Base-by-base conservation (phyloP, 2,888 invertebrate species). In the Herminia tarsipennalis region DNA sequence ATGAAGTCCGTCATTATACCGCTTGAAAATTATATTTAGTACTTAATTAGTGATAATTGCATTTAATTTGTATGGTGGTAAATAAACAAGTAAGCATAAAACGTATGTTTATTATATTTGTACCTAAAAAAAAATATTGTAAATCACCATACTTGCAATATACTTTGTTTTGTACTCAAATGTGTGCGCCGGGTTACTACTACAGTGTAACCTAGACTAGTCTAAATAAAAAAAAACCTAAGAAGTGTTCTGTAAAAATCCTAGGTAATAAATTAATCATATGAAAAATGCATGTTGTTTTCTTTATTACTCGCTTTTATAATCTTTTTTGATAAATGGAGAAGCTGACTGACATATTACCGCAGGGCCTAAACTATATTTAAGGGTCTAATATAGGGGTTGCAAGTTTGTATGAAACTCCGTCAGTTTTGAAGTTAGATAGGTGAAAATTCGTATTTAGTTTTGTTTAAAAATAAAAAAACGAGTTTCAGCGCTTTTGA, bases 261-360 rank as follows among this genome's bases (percentile, higher is more conserved):
- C 43, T 33, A 24, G 29, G 42, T 21, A 59, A 43, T 51, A 60
- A 49, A 60, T 38, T 29, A 36, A 43, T 32, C 10, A 18, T 32
- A 28, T 3, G 18, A 29, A 12, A 28, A 18, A 27, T n/a, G 12
- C 2, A 2, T 40, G n/a, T 25, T 32, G 24, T 32, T 14, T 14
- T 21, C 1, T 14, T 9, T 22, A 34, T 22, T 22, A 1, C 10
- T 3, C 2, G 5, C 12, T 28, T 28, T 8, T 8, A 2, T 6
- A 5, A 1, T 10, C 6, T 1, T 12, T 2, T n/a, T n/a, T n/a
- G n/a, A n/a, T n/a, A n/a, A n/a, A n/a, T n/a, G n/a, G n/a, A n/a
- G n/a, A n/a, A n/a, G n/a, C n/a, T n/a, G n/a, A n/a, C n/a, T n/a
- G n/a, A n/a, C n/a, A n/a, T n/a, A n/a, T n/a, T n/a, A n/a, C n/a